These are phyloP conservation scores for Babyrousa celebensis DNA, from an alignment of 2,797 vertebrate genomes.

Conservation along the genomic window DNA sequence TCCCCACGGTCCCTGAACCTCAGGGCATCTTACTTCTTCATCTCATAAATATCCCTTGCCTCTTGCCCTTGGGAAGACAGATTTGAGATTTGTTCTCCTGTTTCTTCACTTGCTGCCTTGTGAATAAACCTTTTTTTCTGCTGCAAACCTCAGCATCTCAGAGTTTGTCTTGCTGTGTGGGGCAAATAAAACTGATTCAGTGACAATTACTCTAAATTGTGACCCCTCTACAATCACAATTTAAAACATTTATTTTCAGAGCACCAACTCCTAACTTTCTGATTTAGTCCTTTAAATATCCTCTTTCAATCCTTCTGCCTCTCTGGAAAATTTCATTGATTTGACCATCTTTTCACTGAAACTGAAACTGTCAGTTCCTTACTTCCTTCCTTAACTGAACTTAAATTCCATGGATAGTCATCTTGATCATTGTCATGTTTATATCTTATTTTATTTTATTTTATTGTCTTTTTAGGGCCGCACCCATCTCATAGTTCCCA, in stretches of 20 bases:
- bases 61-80: neutral
- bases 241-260: conserved; percentile 33
- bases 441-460: neutral
- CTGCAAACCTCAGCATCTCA: neutral
- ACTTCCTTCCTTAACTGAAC: neutral
- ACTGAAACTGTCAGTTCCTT: neutral
- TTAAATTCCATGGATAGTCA: neutral
- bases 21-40: neutral
- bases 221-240: neutral
- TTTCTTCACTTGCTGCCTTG: neutral
- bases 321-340: neutral
- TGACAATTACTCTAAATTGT: neutral
- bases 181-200: neutral
- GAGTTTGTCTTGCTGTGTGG: neutral
- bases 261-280: neutral
- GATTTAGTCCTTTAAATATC: neutral
- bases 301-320: neutral
- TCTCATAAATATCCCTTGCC: neutral
- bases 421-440: neutral
- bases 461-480: too few species aligned
- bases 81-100: neutral
- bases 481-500: too few species aligned
- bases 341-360: neutral
- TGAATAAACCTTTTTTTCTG: neutral
- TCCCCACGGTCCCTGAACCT: neutral